Conservation (phyloP, 2,113 vertebrate genomes). For the Noturus placidus region DNA sequence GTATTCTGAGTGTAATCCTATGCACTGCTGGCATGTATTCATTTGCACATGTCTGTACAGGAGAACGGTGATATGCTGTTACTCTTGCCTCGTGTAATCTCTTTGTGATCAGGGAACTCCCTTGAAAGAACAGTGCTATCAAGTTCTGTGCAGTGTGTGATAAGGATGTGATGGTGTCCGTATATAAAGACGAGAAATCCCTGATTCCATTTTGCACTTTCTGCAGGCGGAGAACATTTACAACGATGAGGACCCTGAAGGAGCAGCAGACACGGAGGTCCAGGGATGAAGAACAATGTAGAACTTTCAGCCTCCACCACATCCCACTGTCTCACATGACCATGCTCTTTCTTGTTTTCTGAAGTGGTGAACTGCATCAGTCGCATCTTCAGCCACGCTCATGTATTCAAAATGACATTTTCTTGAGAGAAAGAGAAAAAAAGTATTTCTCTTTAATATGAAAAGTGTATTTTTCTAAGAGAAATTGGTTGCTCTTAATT, state of each 20-base stretch:
- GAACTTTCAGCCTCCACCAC: slow-evolving; percentile 18
- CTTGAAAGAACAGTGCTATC: background rate
- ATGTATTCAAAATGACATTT: slow-evolving; percentile 6
- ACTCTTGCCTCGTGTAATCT: background rate
- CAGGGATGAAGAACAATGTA: slow-evolving; percentile 62
- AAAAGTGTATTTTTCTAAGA: slow-evolving; percentile 59
- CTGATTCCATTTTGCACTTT: background rate
- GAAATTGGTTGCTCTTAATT: slow-evolving; percentile 32
- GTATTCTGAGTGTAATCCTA: background rate
- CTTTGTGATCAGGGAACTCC: background rate
- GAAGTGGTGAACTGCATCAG: slow-evolving; percentile 34
- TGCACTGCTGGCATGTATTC: background rate
- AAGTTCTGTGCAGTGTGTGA: background rate
- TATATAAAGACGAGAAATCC: background rate
- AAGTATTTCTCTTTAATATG: slow-evolving; percentile 39
- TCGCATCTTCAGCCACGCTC: slow-evolving; percentile 15
- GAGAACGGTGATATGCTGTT: background rate
- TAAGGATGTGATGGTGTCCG: background rate
- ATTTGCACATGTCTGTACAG: background rate
- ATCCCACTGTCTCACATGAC: slow-evolving; percentile 31
- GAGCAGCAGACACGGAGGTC: slow-evolving; percentile 90
- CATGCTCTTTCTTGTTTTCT: slow-evolving; percentile 18
- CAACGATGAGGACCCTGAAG: slow-evolving; percentile 96
- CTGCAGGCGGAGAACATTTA: slow-evolving; percentile 98
- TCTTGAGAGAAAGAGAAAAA: slow-evolving; percentile 30